Evolutionary conservation across 2,797 vertebrate species (phyloP), one percentile per base, ranked within the genome.

Genomic region (Sebastes umbrosus): DNA sequence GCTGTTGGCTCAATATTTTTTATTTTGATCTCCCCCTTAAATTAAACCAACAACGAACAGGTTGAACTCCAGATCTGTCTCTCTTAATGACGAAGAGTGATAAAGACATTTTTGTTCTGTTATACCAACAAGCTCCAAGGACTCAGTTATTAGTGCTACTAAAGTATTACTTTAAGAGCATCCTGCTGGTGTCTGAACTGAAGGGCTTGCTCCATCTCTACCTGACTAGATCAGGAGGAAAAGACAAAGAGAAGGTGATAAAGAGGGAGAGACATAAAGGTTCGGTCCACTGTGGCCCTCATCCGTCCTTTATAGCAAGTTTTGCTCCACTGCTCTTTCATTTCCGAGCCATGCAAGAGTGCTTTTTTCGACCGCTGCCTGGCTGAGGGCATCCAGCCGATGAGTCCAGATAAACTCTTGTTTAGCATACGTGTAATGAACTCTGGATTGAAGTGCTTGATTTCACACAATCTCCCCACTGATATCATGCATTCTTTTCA

Each of bases 361-460:
- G 50, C 66, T 87, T 36, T 80, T 39, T 60, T 55, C 80, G 64
- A 75, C 73, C 63, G 69, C 69, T 66, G 31, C 43, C 52, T 3
- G 39, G 55, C 78, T 77, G 57, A 71, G 43, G 60, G 60, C 14
- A 57, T 73, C 70, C 80, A 75, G 69, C 76, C 11, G 1, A 34
- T 59, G 27, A 79, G 73, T 91, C 84, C 77, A 87, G 90, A 88
- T 73, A 5, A 82, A 82, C 85, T 84, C 31, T 66, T 34, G 27
- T 73, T 73, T 24, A 69, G 24, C 25, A 63, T 82, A 78, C 81
- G 69, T 87, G 77, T 84, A 85, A 84, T 88, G 72, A 84, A 78
- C 70, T 77, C 72, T 79, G 60, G 39, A 75, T 78, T 57, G 70
- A 88, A 83, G 74, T 85, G 24, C 62, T 79, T 86, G 80, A 80